Evolutionary conservation across 2,888 invertebrate genomes (phyloP).

Genomic region (Melanargia galathea): DNA sequence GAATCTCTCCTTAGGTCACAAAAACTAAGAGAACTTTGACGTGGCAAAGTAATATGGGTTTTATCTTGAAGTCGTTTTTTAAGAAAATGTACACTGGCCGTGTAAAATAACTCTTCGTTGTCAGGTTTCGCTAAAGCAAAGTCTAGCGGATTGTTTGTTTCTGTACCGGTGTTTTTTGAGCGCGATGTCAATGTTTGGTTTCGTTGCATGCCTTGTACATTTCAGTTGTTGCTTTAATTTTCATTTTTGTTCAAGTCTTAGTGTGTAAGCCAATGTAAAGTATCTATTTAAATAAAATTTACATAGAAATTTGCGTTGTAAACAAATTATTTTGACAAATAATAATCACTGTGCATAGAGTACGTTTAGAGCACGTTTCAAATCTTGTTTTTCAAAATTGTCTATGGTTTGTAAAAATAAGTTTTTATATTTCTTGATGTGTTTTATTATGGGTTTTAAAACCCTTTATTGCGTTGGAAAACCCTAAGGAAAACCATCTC

Average conservation of each 20-base stretch:
- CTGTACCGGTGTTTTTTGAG: conserved; percentile 32
- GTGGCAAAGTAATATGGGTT: conserved; percentile 38
- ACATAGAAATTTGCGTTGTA: conserved; percentile 21
- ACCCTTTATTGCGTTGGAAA: neutral
- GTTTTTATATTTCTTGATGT: no score
- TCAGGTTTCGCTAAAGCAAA: conserved; percentile 44
- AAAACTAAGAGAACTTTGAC: conserved; percentile 55
- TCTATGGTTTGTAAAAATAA: no score
- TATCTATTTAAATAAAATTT: neutral
- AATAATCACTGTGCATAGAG: neutral
- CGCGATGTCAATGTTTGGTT: conserved; percentile 38
- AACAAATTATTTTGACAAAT: conserved; percentile 8
- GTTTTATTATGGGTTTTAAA: neutral
- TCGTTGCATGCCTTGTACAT: conserved; percentile 47
- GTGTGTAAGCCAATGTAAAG: neutral
- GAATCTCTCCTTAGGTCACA: conserved; percentile 47
- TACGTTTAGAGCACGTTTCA: neutral
- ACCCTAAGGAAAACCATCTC: no score
- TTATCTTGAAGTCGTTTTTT: conserved; percentile 63
- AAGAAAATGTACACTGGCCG: conserved; percentile 71
- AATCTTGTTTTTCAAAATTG: no score
- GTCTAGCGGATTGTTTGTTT: conserved; percentile 34
- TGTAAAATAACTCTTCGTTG: conserved; percentile 63
- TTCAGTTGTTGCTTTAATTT: conserved; percentile 10
- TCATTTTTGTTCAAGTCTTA: conserved; percentile 28